These are phyloP conservation scores for Lepilemur ruficaudatus DNA, from an alignment of 2,797 vertebrate species.

Conservation along the genomic window DNA sequence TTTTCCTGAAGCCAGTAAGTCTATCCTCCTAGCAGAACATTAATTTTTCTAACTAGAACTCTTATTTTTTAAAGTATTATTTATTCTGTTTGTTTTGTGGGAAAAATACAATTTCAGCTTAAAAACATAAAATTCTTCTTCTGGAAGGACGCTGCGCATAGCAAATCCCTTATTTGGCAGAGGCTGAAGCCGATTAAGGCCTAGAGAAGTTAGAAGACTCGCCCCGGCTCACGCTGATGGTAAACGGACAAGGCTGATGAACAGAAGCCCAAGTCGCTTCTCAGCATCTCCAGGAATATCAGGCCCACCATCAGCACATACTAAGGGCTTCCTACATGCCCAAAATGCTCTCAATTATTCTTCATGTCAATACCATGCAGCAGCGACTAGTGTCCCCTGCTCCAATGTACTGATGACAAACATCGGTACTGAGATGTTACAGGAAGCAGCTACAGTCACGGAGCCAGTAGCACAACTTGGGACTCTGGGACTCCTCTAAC, in stretches of 20 bases:
- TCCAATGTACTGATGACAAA: neutral
- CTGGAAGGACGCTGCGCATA: neutral
- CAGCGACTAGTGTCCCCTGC: neutral
- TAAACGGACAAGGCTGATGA: neutral
- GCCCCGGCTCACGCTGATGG: neutral
- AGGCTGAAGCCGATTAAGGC: neutral
- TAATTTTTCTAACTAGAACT: neutral
- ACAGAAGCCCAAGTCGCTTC: neutral
- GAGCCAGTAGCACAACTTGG: neutral
- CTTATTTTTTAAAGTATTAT: conserved; percentile 16
- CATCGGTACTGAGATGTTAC: neutral
- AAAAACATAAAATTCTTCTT: conserved; percentile 10
- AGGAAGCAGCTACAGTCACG: neutral
- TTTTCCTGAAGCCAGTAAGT: neutral
- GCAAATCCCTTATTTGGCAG: neutral
- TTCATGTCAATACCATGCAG: neutral
- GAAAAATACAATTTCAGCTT: conserved; percentile 22
- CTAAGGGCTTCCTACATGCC: neutral
- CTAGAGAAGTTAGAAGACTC: neutral
- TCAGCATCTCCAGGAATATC: neutral
- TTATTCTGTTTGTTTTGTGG: conserved; percentile 6
- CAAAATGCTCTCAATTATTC: neutral
- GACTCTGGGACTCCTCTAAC: neutral
- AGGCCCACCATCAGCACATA: neutral
- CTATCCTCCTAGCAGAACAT: neutral